Base-by-base conservation (phyloP, 2,888 invertebrate species). In the Scaptomyza caliginosa region DNA sequence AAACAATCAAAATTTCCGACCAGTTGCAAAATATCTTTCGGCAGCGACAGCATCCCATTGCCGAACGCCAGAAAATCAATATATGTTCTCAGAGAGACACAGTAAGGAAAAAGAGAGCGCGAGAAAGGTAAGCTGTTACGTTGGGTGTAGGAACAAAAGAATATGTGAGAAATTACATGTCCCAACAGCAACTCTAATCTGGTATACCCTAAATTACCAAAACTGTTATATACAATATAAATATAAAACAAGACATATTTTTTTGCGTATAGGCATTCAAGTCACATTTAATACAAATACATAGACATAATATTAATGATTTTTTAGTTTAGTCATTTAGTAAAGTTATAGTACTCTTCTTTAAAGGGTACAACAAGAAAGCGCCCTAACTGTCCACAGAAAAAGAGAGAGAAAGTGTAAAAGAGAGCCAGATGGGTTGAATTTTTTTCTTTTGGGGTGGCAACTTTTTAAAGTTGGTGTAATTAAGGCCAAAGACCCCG, bases 401-500 rank as follows among this genome's bases (percentile, higher is more conserved):
- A 4, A 46, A 21, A 46, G 28, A 40, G 52, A 16, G 36, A 21
- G 17, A 6, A n/a, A 13, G 51, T 28, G 36, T 16, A 7, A 28
- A 21, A 42, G 32, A 16, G 16, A 24, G 46, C 21, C 34, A 51
- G 57, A 54, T 67, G 65, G 57, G 52, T 11, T 45, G 55, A n/a
- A 17, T 56, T 42, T 23, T 40, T 24, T 51, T 7, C 2, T 34
- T 16, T 58, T 60, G 67, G 69, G 81, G 73, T 70, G 64, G 77
- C 58, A 57, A 55, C 65, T 63, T 51, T 66, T 76, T 51, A 59
- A 66, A 81, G 67, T 60, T 67, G 67, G 56, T 64, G 57, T 73
- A 79, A 82, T 70, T 73, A 77, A 77, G 82, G 82, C 67, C 80
- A 78, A 77, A 80, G 79, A 80, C 81, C 82, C 67, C 70, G 67